Percentiles rank a stretch among this genome's conserved stretches.
Conservation (phyloP, 2,888 invertebrate genomes). For the Trachelus troglodyta region DNA sequence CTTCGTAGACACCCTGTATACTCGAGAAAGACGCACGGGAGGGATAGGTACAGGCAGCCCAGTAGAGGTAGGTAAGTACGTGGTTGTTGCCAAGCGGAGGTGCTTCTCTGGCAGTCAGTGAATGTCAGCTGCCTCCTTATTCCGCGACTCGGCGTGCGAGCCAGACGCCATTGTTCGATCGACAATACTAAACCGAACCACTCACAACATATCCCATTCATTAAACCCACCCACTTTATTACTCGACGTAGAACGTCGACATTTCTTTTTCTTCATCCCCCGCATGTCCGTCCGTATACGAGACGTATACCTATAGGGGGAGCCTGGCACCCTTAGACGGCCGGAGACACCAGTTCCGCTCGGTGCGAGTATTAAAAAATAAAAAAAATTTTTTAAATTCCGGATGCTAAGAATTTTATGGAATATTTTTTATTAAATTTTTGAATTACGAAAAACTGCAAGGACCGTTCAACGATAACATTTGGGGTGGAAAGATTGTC, state of each 20-base stretch:
- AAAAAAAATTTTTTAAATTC: neutral
- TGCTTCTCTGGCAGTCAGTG: slow-evolving; percentile 52
- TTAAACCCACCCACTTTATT: slow-evolving; percentile 57
- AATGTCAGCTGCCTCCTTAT: slow-evolving; percentile 59
- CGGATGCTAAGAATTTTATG: too few species aligned
- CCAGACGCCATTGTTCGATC: slow-evolving; percentile 62
- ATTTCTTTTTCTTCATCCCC: neutral
- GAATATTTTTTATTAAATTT: too few species aligned
- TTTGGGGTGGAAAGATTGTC: neutral
- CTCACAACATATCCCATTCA: slow-evolving; percentile 61
- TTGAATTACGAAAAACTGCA: too few species aligned
- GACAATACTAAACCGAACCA: slow-evolving; percentile 60
- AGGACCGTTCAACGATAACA: too few species aligned
- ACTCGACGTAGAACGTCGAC: slow-evolving; percentile 19
- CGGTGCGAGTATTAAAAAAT: neutral
- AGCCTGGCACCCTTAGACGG: neutral
- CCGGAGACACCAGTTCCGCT: slow-evolving; percentile 11
- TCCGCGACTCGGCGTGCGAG: slow-evolving; percentile 47
- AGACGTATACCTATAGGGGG: neutral
- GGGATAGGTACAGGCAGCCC: neutral
- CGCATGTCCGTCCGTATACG: slow-evolving; percentile 5
- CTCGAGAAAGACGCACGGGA: neutral
- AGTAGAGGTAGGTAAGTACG: slow-evolving; percentile 13
- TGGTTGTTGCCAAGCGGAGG: slow-evolving; percentile 52
- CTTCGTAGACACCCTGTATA: neutral